Evolutionary conservation across 2,797 vertebrate genomes (phyloP), one percentile per base, ranked within the genome.

Genomic region (Pangasius krempfi): DNA sequence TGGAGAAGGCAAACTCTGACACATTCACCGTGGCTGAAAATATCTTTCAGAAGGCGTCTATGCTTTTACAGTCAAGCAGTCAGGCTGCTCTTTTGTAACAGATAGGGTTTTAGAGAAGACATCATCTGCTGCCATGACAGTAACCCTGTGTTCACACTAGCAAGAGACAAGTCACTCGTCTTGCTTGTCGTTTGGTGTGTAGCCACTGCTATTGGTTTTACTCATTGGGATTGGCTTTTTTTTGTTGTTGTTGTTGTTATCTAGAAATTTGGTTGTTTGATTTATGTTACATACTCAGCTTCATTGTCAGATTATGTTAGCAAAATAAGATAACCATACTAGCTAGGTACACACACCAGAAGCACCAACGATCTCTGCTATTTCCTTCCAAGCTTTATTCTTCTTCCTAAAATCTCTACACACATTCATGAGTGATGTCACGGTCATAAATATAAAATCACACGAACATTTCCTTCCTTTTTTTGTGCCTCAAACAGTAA

Each of bases 21-120:
- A 87, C 81, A 37, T 85, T 85, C 25, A 25, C 62, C n/a, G 5
- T 54, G 2, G 81, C 89, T 73, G 58, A 84, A 87, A 89, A 89
- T 87, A 89, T 78, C 72, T 82, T 68, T 85, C 58, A 85, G 82
- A 89, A 78, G 86, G 82, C 82, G 64, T 78, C 82, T 80, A 22
- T 52, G 8, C 30, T 85, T 72, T 84, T 66, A 54, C 58, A 76
- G 68, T 84, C 82, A 79, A 78, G 79, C 58, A 76, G 22, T 52
- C 84, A 56, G 50, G 37, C 56, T 54, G 27, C 86, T 79, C 82
- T 44, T 85, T 80, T 87, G 82, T 87, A 47, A 81, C 66, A 30
- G 62, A 79, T 80, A 68, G 30, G 81, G 33, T 62, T 79, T 66
- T 50, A 40, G 73, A 73, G 78, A 87, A 52, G 18, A 86, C 84